A percentile compares a stretch with the other conserved stretches of the same genome.
phyloP scores from a whole-genome alignment of 2,797 vertebrate species.

The Brachyalestes nurse region DNA sequence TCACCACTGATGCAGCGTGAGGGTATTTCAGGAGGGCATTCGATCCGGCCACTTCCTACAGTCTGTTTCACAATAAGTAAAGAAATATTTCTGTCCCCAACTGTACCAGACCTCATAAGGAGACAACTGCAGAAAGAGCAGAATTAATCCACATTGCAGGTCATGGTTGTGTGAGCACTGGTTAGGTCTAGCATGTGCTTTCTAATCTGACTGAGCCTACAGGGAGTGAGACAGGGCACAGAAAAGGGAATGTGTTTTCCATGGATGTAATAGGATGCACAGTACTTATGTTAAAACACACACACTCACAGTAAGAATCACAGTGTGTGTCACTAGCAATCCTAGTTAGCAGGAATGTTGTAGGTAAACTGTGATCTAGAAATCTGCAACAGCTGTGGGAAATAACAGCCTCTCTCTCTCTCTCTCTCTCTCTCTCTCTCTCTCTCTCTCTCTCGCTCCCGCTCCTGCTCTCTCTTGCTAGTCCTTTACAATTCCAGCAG shows the following conservation, averaged over 20 bases:
- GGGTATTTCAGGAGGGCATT: neutral
- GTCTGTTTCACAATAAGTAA: slow-evolving; percentile 44
- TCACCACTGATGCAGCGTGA: neutral
- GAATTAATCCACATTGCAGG: slow-evolving; percentile 30
- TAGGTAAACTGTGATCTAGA: slow-evolving; percentile 21
- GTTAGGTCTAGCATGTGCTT: neutral
- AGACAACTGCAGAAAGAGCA: slow-evolving; percentile 16
- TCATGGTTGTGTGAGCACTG: slow-evolving; percentile 20
- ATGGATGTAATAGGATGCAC: slow-evolving; percentile 18
- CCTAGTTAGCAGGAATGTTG: slow-evolving; percentile 25
- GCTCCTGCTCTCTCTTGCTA: slow-evolving; percentile 49
- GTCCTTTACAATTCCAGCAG: slow-evolving; percentile 55
- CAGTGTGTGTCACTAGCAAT: neutral
- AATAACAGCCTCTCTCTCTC: slow-evolving; percentile 10
- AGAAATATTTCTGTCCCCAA: neutral
- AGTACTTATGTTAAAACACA: slow-evolving; percentile 25
- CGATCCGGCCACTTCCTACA: neutral
- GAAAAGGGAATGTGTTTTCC: slow-evolving; percentile 16
- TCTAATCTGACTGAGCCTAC: slow-evolving; percentile 7
- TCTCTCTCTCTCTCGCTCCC: neutral
- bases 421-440: too few relatives aligned
- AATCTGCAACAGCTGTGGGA: slow-evolving; percentile 2
- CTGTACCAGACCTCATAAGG: neutral
- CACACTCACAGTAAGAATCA: slow-evolving; percentile 26
- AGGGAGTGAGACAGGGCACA: slow-evolving; percentile 35